These are phyloP conservation scores for Ciconia maguari DNA, from an alignment of 2,113 vertebrate species.

Conservation along the genomic window DNA sequence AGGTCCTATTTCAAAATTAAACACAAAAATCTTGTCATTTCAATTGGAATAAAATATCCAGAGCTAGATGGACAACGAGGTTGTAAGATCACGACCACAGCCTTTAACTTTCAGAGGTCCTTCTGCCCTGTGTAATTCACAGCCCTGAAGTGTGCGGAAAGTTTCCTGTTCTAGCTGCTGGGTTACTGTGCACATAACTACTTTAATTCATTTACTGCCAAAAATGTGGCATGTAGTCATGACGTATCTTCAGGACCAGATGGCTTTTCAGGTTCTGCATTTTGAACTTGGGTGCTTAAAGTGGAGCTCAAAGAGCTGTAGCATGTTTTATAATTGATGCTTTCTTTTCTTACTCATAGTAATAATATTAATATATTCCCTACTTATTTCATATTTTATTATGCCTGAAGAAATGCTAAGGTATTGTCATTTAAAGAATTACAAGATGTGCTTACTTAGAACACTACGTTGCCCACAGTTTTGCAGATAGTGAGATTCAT, in stretches of 20 bases:
- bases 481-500: background rate
- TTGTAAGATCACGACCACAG: background rate
- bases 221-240: accelerated
- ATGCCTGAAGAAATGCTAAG: background rate
- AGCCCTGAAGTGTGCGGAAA: background rate
- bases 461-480: background rate
- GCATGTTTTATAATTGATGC: background rate
- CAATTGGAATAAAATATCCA: background rate
- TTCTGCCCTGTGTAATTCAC: background rate
- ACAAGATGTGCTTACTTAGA: background rate
- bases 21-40: background rate
- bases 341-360: background rate
- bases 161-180: background rate
- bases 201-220: background rate
- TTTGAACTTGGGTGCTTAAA: background rate
- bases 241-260: background rate
- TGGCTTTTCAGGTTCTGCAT: background rate
- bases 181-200: background rate
- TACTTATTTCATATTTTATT: background rate
- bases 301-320: background rate
- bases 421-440: background rate
- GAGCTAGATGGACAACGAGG: background rate
- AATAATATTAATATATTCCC: background rate
- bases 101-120: background rate
- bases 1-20: background rate